Evolutionary conservation across 1,140 invertebrate species (phyloP).

Genomic region (Sarcophaga bullata): DNA sequence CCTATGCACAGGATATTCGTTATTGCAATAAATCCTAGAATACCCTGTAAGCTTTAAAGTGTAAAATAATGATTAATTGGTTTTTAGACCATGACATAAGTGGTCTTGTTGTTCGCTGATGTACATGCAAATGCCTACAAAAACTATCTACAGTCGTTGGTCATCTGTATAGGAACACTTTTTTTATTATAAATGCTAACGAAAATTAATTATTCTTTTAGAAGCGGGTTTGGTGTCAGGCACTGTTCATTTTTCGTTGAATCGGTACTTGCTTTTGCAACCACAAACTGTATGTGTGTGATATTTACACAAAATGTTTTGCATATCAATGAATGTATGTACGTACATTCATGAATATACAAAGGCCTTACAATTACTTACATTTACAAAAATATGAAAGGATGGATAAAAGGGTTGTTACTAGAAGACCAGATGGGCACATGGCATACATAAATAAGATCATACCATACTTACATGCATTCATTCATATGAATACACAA

Average conservation of each 20-base stretch:
- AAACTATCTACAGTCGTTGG: neutral
- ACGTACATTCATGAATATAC: neutral
- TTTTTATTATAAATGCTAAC: neutral
- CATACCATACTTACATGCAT: neutral
- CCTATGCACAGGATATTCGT: neutral
- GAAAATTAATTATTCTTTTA: neutral
- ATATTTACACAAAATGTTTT: neutral
- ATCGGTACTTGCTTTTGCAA: too few species aligned
- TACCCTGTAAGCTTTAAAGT: neutral
- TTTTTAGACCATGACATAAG: neutral
- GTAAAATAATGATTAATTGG: conserved; percentile 1
- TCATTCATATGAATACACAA: neutral
- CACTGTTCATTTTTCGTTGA: too few species aligned
- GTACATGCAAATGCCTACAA: neutral
- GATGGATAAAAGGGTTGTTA: conserved; percentile 8
- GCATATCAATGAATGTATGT: conserved; percentile 6
- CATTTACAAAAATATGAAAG: neutral
- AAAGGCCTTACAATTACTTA: neutral
- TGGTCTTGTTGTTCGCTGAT: neutral
- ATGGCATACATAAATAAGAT: neutral
- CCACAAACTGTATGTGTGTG: neutral
- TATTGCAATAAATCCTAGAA: neutral
- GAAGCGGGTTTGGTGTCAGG: too few species aligned
- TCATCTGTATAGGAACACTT: neutral
- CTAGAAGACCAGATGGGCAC: neutral